Evolutionary conservation across 2,113 vertebrate genomes (phyloP).

Genomic region (Acanthisitta chloris): DNA sequence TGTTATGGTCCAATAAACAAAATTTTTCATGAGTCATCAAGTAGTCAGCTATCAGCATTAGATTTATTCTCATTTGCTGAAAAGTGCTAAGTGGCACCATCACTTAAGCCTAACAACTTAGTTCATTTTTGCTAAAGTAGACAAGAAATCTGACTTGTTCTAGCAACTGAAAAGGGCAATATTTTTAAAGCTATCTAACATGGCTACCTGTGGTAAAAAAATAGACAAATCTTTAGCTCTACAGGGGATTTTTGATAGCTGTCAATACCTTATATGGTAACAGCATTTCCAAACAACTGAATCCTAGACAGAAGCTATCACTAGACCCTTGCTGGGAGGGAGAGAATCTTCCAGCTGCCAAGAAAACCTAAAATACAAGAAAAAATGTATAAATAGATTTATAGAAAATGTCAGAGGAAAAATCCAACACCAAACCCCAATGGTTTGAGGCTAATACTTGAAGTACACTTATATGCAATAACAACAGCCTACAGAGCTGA

Average conservation of each 20-base stretch:
- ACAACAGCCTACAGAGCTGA: neutral
- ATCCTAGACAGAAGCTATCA: neutral
- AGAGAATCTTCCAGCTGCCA: neutral
- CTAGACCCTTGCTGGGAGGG: neutral
- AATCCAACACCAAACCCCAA: neutral
- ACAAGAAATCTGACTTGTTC: neutral
- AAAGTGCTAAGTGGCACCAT: neutral
- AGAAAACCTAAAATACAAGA: neutral
- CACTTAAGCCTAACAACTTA: neutral
- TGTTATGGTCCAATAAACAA: constrained; percentile 30
- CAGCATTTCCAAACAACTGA: neutral
- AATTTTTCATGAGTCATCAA: constrained; percentile 50
- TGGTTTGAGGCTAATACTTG: neutral
- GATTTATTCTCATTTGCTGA: neutral
- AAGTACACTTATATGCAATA: neutral
- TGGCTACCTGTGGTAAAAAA: neutral
- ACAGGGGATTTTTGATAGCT: neutral
- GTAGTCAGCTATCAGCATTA: constrained; percentile 28
- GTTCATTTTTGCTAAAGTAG: neutral
- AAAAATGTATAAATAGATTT: neutral
- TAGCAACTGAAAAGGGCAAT: neutral
- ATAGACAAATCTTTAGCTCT: neutral
- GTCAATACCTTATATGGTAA: neutral
- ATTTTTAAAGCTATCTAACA: neutral
- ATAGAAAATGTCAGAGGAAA: neutral